phyloP scores from a whole-genome alignment of 1,140 invertebrate genomes.

The Cyrtorhinus lividipennis region DNA sequence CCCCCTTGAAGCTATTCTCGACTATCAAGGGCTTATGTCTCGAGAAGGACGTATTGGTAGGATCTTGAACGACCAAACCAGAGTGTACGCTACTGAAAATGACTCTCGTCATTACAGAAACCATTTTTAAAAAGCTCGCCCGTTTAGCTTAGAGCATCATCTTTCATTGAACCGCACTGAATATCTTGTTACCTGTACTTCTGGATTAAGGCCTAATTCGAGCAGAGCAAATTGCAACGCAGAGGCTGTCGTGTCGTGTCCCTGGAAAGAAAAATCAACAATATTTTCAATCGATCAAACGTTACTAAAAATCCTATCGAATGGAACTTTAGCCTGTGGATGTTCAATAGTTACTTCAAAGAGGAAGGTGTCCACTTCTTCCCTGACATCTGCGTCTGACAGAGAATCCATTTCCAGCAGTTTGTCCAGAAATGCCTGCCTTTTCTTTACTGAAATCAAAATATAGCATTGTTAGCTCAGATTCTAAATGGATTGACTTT shows the following conservation, averaged over 20 bases:
- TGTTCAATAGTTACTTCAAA: slow-evolving; percentile 35
- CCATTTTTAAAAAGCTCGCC: too few relatives aligned
- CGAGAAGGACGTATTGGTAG: too few relatives aligned
- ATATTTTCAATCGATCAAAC: not conserved
- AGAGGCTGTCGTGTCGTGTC: slow-evolving; percentile 24
- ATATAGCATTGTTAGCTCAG: too few relatives aligned
- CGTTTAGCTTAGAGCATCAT: too few relatives aligned
- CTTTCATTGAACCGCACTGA: too few relatives aligned
- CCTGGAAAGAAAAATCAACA: slow-evolving; percentile 15
- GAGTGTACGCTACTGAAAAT: too few relatives aligned
- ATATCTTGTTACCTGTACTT: slow-evolving; percentile 35
- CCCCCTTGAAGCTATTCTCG: too few relatives aligned
- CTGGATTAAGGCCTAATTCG: slow-evolving; percentile 34
- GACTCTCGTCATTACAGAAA: too few relatives aligned
- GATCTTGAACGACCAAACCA: too few relatives aligned
- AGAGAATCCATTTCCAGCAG: slow-evolving; percentile 34
- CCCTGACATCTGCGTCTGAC: slow-evolving; percentile 38
- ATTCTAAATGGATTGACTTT: too few relatives aligned
- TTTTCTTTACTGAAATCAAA: slow-evolving; percentile 30
- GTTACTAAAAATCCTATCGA: not conserved
- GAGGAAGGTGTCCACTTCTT: slow-evolving; percentile 44
- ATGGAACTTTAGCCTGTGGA: too few relatives aligned
- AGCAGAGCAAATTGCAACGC: slow-evolving; percentile 36
- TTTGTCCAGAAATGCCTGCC: slow-evolving; percentile 45
- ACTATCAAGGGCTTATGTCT: too few relatives aligned